Base-by-base conservation (phyloP, 2,797 vertebrate species). In the Argya squamiceps region DNA sequence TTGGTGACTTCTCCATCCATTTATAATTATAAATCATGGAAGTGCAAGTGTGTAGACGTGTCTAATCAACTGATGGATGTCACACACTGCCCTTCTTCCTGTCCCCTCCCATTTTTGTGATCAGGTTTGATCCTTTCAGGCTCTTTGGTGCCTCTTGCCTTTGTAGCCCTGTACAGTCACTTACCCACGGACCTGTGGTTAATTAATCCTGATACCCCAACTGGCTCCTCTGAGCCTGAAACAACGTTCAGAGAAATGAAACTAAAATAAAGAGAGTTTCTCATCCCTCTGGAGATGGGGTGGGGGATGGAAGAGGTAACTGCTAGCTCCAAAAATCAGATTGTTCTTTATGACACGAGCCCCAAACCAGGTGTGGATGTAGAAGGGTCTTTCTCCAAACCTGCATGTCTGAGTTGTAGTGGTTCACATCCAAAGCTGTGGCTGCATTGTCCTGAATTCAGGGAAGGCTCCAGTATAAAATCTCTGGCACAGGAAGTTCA, bases 401-500 rank as follows among this genome's bases (percentile, higher is more conserved):
- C 62, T 44, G 27, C n/a, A 4, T 16, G 56, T 49, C 67, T 89
- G 87, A 53, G 39, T n/a, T 78, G 50, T 16, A 73, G 44, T 89
- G 77, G 84, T 88, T 91, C 9, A 19, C 30, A 21, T 37, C 32
- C 53, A 70, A 84, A 71, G 73, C 69, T 80, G 79, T 50, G 82
- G 26, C 85, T 88, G 49, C 47, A 60, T 60, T 76, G 88, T 91
- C 88, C 92, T 84, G 65, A 93, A 90, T 69, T 94, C 82, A 88
- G 94, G 91, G 91, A 91, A 88, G 87, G 79, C 67, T 95, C 84
- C 85, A 84, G 36, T 62, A 56, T 50, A 78, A 96, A 90, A 96
- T 78, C 87, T 89, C 78, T 88, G 89, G 87, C 91, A 88, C 55
- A 73, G 95, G 94, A 96, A 96, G 91, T 53, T 84, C 62, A 81